Percentiles rank a stretch among this genome's conserved stretches.
These are phyloP conservation scores for Drosophila obscura DNA, from an alignment of 1,140 invertebrate species.

Conservation along the genomic window DNA sequence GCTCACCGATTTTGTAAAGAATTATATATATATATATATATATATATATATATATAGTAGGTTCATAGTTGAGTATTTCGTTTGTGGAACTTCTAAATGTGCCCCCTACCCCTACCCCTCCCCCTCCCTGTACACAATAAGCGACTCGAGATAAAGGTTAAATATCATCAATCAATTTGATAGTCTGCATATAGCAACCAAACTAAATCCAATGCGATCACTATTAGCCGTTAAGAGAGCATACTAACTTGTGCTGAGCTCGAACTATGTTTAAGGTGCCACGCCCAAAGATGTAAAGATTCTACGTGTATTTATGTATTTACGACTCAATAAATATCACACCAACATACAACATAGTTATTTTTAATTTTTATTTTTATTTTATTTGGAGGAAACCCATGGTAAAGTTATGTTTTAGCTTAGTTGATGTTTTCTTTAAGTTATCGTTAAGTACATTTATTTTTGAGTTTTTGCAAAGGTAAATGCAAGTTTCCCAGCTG, in stretches of 20 bases:
- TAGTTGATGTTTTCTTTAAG: constrained; percentile 1
- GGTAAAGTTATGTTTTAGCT: too few relatives aligned
- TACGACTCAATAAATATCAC: constrained; percentile 23
- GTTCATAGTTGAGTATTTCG: constrained; percentile 9
- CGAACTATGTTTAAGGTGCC: constrained; percentile 15
- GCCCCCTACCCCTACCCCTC: not conserved
- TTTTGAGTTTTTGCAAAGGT: not conserved
- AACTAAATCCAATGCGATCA: constrained; percentile 38
- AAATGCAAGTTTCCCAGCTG: constrained; percentile 6
- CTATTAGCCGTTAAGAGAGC: constrained; percentile 42
- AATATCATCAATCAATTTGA: constrained; percentile 26
- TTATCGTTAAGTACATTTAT: constrained; percentile 9
- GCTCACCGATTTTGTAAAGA: constrained; percentile 75
- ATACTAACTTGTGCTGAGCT: constrained; percentile 36
- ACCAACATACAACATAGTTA: constrained; percentile 16
- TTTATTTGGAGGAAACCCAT: too few relatives aligned
- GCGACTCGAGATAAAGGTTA: constrained; percentile 7
- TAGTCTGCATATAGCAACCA: constrained; percentile 37
- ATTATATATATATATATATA: constrained; percentile 11
- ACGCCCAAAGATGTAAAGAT: constrained; percentile 7
- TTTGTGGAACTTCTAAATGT: constrained; percentile 37
- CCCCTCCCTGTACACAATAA: not conserved
- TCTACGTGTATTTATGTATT: constrained; percentile 23
- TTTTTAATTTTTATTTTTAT: not conserved
- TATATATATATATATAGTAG: constrained; percentile 4